Evolutionary conservation across 1,140 invertebrate genomes (phyloP).

Genomic region (Bombus breviceps): DNA sequence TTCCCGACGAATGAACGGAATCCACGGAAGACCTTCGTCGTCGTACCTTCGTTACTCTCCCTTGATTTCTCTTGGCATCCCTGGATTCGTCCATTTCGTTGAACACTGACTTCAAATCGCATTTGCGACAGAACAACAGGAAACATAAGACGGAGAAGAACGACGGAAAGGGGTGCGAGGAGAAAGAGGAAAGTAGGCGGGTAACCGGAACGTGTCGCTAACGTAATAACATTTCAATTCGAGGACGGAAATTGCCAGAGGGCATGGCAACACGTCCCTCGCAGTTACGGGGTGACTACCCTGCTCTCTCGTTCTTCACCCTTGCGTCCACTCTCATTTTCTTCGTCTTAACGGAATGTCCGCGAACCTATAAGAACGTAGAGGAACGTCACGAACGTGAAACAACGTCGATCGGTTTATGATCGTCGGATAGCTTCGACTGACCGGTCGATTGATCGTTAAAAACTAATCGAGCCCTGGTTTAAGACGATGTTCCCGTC

Average conservation of each 20-base stretch:
- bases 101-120: constrained; percentile 50
- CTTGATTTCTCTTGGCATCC: constrained; percentile 12
- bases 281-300: constrained; percentile 62
- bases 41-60: neutral
- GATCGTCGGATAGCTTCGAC: neutral
- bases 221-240: constrained; percentile 82
- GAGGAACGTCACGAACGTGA: neutral
- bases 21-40: constrained; percentile 29
- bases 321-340: constrained; percentile 29
- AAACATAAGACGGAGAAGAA: constrained; percentile 54
- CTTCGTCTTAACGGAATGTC: neutral
- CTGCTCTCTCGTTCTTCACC: constrained; percentile 4
- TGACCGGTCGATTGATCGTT: neutral
- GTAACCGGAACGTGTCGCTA: constrained; percentile 76
- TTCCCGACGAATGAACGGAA: constrained; percentile 15
- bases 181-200: neutral
- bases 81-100: constrained; percentile 23
- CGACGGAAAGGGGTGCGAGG: neutral
- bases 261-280: constrained; percentile 57
- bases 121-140: constrained; percentile 58
- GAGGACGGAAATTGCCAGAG: constrained; percentile 79
- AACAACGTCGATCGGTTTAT: neutral
- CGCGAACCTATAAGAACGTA: neutral
- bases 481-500: neutral
- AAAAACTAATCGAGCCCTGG: neutral